Percentiles rank a stretch among this genome's conserved stretches.
phyloP scores from a whole-genome alignment of 2,113 vertebrate species.

The Motacilla alba region DNA sequence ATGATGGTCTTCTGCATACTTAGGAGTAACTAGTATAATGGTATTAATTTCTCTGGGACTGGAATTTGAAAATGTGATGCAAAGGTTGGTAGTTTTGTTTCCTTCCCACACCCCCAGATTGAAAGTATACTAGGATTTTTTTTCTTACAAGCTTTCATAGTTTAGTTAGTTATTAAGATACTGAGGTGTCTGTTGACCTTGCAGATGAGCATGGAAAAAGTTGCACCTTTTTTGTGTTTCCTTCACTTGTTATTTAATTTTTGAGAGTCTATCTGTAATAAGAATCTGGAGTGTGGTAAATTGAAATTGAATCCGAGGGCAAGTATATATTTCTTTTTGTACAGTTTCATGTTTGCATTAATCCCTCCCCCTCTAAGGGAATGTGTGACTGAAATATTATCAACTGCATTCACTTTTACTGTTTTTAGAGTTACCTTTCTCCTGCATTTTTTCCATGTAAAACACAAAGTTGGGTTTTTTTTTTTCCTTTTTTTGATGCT shows the following conservation, averaged over 20 bases:
- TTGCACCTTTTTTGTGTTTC: neutral
- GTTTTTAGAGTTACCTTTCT: neutral
- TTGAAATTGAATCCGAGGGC: neutral
- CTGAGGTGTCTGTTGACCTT: neutral
- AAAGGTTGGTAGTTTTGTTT: neutral
- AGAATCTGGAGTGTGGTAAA: neutral
- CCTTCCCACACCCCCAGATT: rapidly evolving
- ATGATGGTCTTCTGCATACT: neutral
- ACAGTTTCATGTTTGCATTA: neutral
- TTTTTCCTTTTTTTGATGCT: neutral
- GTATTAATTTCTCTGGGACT: neutral
- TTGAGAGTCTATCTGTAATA: neutral
- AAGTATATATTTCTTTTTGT: neutral
- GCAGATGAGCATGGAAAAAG: neutral
- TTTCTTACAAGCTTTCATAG: neutral
- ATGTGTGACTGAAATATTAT: neutral
- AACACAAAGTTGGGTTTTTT: neutral
- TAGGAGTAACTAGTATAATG: neutral
- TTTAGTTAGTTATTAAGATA: neutral
- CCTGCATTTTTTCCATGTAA: neutral
- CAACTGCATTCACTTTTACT: neutral
- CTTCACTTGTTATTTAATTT: neutral
- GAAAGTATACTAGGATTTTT: neutral
- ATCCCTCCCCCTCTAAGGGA: neutral
- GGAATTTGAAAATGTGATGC: neutral